These are phyloP conservation scores for Gallinago stenura DNA, from an alignment of 2,797 vertebrate genomes.

Conservation along the genomic window DNA sequence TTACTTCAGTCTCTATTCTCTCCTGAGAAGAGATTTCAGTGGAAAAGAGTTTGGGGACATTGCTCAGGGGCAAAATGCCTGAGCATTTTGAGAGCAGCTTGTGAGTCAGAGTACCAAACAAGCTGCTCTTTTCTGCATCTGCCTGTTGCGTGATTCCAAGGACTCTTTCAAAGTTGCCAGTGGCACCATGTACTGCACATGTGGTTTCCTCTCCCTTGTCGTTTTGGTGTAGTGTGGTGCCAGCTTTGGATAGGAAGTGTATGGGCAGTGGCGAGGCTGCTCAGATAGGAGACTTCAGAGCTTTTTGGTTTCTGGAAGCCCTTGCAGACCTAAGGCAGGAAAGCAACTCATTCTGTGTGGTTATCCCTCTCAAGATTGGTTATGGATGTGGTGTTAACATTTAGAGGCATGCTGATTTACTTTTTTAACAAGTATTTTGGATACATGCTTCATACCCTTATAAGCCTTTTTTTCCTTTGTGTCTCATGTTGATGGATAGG, in stretches of 20 bases:
- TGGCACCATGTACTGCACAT: fast-evolving
- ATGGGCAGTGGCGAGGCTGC: fast-evolving
- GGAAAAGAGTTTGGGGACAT: background rate
- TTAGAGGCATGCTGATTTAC: fast-evolving
- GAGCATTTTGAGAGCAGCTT: background rate
- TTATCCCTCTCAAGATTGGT: background rate
- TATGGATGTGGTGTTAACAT: background rate
- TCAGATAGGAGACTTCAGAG: background rate
- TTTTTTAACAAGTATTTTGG: background rate
- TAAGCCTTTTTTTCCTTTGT: background rate
- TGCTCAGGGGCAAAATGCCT: background rate
- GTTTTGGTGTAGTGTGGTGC: fast-evolving
- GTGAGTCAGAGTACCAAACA: background rate
- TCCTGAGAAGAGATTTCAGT: background rate
- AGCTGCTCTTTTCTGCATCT: background rate
- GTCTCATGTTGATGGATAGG: background rate
- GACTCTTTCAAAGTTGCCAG: fast-evolving
- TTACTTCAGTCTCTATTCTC: background rate
- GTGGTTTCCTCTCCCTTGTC: background rate
- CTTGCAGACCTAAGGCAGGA: background rate
- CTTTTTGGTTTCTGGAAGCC: background rate
- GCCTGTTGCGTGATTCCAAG: background rate
- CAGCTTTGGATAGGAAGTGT: no score
- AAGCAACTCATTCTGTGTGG: background rate
- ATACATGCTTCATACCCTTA: background rate